Conservation (phyloP, 2,797 vertebrate genomes). For the Nannoperca obscura region DNA sequence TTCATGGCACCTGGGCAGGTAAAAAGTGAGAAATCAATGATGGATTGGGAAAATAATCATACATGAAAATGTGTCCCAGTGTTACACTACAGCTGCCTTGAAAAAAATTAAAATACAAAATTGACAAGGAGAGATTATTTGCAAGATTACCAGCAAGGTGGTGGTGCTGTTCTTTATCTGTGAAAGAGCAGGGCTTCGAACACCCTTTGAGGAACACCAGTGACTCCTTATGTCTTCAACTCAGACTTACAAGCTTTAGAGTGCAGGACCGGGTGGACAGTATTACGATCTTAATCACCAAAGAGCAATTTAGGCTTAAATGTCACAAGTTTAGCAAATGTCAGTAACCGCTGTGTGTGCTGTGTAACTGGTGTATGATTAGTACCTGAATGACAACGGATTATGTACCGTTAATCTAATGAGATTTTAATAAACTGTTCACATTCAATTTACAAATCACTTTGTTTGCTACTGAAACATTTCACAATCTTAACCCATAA, state of each 20-base stretch:
- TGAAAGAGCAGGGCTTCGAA: neutral
- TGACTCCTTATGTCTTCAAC: neutral
- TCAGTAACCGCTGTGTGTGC: neutral
- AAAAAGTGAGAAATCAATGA: conserved; percentile 37
- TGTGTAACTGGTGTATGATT: neutral
- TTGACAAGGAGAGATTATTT: neutral
- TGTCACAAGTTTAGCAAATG: neutral
- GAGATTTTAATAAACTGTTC: neutral
- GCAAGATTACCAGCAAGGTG: neutral
- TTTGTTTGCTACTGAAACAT: neutral
- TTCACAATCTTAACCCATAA: neutral
- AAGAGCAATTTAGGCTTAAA: neutral
- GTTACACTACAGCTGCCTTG: neutral
- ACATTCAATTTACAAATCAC: neutral
- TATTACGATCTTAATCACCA: neutral
- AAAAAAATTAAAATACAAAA: neutral
- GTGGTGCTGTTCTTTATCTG: neutral
- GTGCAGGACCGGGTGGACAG: neutral
- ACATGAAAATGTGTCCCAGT: conserved; percentile 21
- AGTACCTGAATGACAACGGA: neutral
- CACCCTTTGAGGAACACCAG: neutral
- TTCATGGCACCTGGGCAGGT: conserved; percentile 19
- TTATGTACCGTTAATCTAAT: conserved; percentile 1
- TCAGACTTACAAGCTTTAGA: neutral
- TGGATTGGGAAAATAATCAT: conserved; percentile 16